Percentiles rank a stretch among this genome's conserved stretches.
phyloP scores from a whole-genome alignment of 2,113 vertebrate genomes.

The Chauna torquata region DNA sequence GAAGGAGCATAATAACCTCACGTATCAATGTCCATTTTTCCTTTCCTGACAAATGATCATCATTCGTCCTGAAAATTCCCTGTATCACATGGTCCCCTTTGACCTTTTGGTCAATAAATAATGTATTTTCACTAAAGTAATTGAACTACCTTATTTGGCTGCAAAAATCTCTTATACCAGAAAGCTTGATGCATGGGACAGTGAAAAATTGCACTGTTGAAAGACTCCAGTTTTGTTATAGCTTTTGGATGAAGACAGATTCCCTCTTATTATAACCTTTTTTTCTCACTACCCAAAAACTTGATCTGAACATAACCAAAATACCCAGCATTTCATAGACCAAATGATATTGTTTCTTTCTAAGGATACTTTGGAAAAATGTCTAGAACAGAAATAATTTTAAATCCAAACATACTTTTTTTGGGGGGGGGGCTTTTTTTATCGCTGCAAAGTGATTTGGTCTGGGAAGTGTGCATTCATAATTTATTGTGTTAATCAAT shows the following conservation, averaged over 20 bases:
- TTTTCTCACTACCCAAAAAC: neutral
- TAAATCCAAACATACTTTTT: neutral
- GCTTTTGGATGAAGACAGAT: constrained; percentile 7
- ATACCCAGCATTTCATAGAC: neutral
- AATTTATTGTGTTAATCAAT: neutral
- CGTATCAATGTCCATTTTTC: constrained; percentile 48
- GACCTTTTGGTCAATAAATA: constrained; percentile 74
- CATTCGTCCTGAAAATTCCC: constrained; percentile 50
- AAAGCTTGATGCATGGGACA: constrained; percentile 27
- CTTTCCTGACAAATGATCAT: constrained; percentile 59
- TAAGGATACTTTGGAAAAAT: neutral
- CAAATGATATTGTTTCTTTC: neutral
- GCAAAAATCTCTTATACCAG: constrained; percentile 30
- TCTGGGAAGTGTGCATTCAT: neutral
- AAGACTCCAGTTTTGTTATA: neutral
- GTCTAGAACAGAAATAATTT: neutral
- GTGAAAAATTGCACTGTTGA: constrained; percentile 50
- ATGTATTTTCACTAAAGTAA: constrained; percentile 49
- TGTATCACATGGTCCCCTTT: constrained; percentile 56
- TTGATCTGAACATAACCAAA: neutral
- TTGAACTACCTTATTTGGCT: constrained; percentile 42
- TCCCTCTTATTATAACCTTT: neutral
- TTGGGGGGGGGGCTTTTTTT: neutral
- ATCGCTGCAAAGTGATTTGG: neutral
- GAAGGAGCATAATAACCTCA: constrained; percentile 51